Conservation (phyloP, 2,113 vertebrate genomes). For the Seriola rivoliana region DNA sequence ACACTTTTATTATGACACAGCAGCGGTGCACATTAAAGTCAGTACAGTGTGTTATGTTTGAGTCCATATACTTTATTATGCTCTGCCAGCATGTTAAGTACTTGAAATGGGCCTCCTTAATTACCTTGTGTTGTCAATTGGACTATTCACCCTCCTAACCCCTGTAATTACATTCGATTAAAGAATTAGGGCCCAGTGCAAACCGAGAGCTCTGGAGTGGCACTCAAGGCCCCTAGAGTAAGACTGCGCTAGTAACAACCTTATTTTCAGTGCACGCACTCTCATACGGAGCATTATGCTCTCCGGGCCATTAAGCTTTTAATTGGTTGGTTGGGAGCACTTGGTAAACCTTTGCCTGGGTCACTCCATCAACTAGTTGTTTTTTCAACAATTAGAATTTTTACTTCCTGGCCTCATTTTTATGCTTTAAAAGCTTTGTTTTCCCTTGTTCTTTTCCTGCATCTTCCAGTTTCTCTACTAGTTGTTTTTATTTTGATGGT, state of each 20-base stretch:
- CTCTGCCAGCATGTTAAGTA: constrained; percentile 39
- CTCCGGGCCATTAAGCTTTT: constrained; percentile 60
- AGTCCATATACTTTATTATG: constrained; percentile 37
- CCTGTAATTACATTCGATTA: constrained; percentile 75
- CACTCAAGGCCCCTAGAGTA: constrained; percentile 62
- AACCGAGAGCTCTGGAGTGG: constrained; percentile 65
- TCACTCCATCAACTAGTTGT: constrained; percentile 22
- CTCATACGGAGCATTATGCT: constrained; percentile 34
- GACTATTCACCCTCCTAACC: constrained; percentile 54
- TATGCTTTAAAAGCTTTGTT: constrained; percentile 39
- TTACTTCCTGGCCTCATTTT: neutral
- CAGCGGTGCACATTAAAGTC: constrained; percentile 31
- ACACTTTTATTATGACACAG: neutral
- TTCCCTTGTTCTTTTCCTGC: neutral
- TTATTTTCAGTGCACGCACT: constrained; percentile 57
- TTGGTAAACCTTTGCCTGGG: constrained; percentile 34
- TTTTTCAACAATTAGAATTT: constrained; percentile 18
- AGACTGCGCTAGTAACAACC: constrained; percentile 58
- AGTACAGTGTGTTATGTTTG: constrained; percentile 30
- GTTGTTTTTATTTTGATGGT: neutral
- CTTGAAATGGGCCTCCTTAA: constrained; percentile 55
- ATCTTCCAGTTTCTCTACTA: neutral
- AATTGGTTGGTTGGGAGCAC: constrained; percentile 64
- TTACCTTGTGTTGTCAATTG: constrained; percentile 65
- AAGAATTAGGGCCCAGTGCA: constrained; percentile 65